Conservation (phyloP, 2,888 invertebrate genomes). For the Stictocephala bisonia region DNA sequence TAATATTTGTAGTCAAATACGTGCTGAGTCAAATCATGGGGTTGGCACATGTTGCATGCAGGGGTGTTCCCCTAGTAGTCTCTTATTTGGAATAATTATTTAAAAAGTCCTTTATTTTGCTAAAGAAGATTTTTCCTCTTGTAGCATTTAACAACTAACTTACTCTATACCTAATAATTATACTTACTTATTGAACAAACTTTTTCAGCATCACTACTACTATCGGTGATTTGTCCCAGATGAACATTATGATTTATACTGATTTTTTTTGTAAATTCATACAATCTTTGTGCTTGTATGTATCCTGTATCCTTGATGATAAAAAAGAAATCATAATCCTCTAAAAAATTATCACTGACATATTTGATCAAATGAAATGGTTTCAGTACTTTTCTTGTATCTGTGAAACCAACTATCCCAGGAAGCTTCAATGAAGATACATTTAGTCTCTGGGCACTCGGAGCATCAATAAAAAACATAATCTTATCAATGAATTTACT, state of each 20-base stretch:
- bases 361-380: conserved; percentile 92
- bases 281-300: conserved; percentile 82
- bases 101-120: too few species aligned
- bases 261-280: conserved; percentile 77
- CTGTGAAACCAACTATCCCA: conserved; percentile 89
- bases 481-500: conserved; percentile 86
- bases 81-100: too few species aligned
- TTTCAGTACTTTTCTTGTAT: conserved; percentile 78
- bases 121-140: too few species aligned
- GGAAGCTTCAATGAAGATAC: conserved; percentile 65
- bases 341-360: conserved; percentile 87
- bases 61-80: too few species aligned
- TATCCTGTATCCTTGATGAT: conserved; percentile 87
- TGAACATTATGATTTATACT: conserved; percentile 89
- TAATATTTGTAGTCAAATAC: too few species aligned
- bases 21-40: too few species aligned
- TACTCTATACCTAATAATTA: too few species aligned
- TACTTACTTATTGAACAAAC: conserved; percentile 74
- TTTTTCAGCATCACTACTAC: neutral
- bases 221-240: conserved; percentile 70
- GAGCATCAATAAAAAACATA: conserved; percentile 77
- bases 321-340: conserved; percentile 94
- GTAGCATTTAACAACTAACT: too few species aligned
- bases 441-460: conserved; percentile 64
- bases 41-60: too few species aligned